Percentiles rank a stretch among this genome's conserved stretches.
phyloP scores from a whole-genome alignment of 2,797 vertebrate species.

The Rhabdophis nuchalis region DNA sequence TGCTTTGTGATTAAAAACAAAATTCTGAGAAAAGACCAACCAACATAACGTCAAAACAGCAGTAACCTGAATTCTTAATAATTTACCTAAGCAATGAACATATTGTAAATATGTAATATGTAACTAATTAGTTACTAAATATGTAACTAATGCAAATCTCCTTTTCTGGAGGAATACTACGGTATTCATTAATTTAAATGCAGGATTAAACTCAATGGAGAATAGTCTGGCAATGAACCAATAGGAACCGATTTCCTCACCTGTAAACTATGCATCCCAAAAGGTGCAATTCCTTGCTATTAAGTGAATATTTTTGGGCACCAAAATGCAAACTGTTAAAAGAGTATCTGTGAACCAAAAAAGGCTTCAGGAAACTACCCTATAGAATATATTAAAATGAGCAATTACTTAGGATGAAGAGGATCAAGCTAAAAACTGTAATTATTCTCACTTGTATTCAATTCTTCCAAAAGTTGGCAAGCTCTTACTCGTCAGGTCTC shows the following conservation, averaged over 20 bases:
- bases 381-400: neutral
- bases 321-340: neutral
- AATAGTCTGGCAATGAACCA: neutral
- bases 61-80: neutral
- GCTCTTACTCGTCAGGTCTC: neutral
- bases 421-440: neutral
- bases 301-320: neutral
- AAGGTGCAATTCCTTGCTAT: neutral
- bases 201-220: neutral
- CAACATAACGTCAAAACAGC: neutral
- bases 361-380: neutral
- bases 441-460: neutral
- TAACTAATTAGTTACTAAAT: too few relatives aligned
- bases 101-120: too few relatives aligned
- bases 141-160: neutral
- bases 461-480: neutral
- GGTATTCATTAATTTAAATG: neutral
- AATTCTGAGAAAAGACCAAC: neutral
- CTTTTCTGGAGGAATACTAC: neutral
- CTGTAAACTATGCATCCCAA: neutral
- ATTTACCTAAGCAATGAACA: neutral
- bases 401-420: neutral
- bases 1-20: neutral
- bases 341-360: neutral
- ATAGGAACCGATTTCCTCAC: neutral